Evolutionary conservation across 2,797 vertebrate species (phyloP).

Genomic region (Paratrypauchen microcephalus): DNA sequence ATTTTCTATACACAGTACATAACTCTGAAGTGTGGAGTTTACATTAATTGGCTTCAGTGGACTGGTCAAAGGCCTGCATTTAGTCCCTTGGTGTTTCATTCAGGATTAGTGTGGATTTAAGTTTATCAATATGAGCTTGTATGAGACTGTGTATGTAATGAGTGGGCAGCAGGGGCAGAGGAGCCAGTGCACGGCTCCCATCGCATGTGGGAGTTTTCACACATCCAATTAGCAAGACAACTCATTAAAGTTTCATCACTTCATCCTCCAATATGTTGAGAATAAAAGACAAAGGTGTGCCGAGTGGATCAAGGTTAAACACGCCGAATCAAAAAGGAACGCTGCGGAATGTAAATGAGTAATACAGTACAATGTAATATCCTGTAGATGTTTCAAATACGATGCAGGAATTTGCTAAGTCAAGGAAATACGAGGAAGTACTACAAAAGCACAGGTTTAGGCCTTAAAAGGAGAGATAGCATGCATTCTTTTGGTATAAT

Average conservation of each 20-base stretch:
- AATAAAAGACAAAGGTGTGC: constrained; percentile 10
- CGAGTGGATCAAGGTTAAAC: constrained; percentile 1
- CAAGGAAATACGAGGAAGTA: constrained; percentile 12
- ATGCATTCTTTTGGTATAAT: neutral
- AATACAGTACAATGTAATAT: constrained; percentile 9
- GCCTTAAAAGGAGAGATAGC: neutral
- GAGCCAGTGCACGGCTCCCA: constrained; percentile 32
- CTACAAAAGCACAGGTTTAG: constrained; percentile 5
- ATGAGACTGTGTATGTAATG: constrained; percentile 15
- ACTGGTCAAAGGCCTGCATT: constrained; percentile 30
- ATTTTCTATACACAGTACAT: constrained; percentile 8
- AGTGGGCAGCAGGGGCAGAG: constrained; percentile 21
- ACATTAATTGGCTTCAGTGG: constrained; percentile 42
- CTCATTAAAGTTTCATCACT: constrained; percentile 54
- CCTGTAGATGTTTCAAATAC: constrained; percentile 1
- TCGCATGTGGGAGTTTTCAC: constrained; percentile 63
- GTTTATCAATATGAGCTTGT: constrained; percentile 9
- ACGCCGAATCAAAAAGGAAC: constrained; percentile 11
- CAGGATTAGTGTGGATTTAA: constrained; percentile 22
- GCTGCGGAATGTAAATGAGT: constrained; percentile 10
- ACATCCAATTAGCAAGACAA: constrained; percentile 64
- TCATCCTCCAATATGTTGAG: constrained; percentile 38
- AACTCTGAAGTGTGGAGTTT: constrained; percentile 31
- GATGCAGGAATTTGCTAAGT: constrained; percentile 17
- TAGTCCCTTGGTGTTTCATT: constrained; percentile 32